Base-by-base conservation (phyloP, 2,113 vertebrate species). In the Lichenostomus cassidix region DNA sequence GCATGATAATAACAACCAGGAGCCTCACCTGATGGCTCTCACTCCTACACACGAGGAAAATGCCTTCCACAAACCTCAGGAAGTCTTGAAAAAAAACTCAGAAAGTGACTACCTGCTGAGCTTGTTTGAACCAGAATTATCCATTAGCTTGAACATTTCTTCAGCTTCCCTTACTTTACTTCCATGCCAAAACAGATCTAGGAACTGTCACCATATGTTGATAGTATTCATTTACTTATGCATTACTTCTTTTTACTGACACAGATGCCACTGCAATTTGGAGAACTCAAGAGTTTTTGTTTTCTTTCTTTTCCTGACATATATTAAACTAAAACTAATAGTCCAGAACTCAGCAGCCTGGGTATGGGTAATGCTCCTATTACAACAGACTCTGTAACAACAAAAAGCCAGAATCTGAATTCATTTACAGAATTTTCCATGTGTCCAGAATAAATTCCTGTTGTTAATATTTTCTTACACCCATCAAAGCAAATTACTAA, bases 261-360 rank as follows among this genome's bases (percentile, higher is more conserved):
- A 94, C n/a, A 95, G 49, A 87, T 87, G 87, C 28, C 62, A 76
- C 78, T 65, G 39, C 53, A 85, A 76, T 89, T 94, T 85, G 63
- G 25, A 83, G 24, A 95, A 82, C 47, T 92, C 42, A 15, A 14
- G 58, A 60, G 9, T 8, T 86, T 65, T 88, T 82, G 9, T 5
- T 83, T 81, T 12, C 52, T 87, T 79, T 65, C 20, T 88, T 93
- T 88, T 83, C 15, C 41, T 70, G 18, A 10, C 21, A 18, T 46
- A 29, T 28, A 87, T 56, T 71, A 49, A 78, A 78, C n/a, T 68
- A 78, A 94, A 89, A 60, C 33, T 74, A 35, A 35, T 29, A 82
- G 28, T 47, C 63, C 58, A 82, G 31, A 87, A 79, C 8, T 76
- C 62, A 65, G 27, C 15, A 83, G 8, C 41, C 31, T 49, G 13